These are phyloP conservation scores for Listronotus bonariensis DNA, from an alignment of 1,140 invertebrate genomes.

Conservation along the genomic window DNA sequence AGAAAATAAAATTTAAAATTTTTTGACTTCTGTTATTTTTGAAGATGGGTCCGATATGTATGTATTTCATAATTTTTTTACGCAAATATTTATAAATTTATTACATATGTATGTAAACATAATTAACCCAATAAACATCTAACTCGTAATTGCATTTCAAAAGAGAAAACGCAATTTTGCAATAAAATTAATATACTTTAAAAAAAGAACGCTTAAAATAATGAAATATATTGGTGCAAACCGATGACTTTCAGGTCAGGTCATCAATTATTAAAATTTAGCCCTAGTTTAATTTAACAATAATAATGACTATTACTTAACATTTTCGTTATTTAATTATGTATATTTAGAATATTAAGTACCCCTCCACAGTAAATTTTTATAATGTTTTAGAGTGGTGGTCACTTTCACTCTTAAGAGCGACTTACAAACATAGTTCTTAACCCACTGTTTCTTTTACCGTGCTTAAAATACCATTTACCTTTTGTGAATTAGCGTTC, in stretches of 20 bases:
- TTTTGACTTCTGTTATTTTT: too few relatives aligned
- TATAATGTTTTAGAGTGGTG: conserved; percentile 42
- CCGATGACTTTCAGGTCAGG: not conserved
- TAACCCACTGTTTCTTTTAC: conserved; percentile 29
- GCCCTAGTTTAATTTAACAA: not conserved
- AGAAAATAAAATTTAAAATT: too few relatives aligned
- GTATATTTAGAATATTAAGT: conserved; percentile 34
- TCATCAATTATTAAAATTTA: not conserved
- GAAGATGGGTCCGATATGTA: too few relatives aligned
- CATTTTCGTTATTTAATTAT: conserved; percentile 29
- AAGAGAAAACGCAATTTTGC: too few relatives aligned
- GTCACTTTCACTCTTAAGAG: conserved; percentile 47
- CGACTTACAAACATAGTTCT: conserved; percentile 28
- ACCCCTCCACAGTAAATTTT: conserved; percentile 21
- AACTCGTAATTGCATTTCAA: too few relatives aligned
- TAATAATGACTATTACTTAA: conserved; percentile 13
- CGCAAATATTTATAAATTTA: too few relatives aligned
- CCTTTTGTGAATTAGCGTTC: not conserved
- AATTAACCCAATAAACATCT: too few relatives aligned
- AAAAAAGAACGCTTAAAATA: too few relatives aligned
- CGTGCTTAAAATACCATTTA: conserved; percentile 25
- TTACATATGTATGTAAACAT: too few relatives aligned
- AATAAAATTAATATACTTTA: too few relatives aligned
- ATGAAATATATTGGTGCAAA: conserved; percentile 1
- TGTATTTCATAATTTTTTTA: too few relatives aligned